Base-by-base conservation (phyloP, 1,140 invertebrate genomes). In the Drosophila punjabiensis region DNA sequence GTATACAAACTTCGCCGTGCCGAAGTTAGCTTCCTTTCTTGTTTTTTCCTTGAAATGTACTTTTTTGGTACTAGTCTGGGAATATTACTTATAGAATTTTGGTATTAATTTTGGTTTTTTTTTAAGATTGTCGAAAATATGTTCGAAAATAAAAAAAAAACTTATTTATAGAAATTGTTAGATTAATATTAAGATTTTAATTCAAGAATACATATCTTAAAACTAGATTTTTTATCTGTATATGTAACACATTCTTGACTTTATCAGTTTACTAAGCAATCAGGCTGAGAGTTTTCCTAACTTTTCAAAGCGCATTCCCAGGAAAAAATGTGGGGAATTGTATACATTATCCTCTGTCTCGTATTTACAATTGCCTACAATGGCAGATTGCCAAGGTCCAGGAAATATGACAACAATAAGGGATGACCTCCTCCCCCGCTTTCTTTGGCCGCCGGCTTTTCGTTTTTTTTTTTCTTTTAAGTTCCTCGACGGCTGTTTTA, bases 381-480 rank as follows among this genome's bases (percentile, higher is more conserved):
- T 71, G 82, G 65, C 68, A 81, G 73, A 88, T 81, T 81, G 52
- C 55, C 53, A 47, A 41, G 20, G 41, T 53, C 53, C 58, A 63
- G 73, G 78, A 86, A 70, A 82, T 81, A 90, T 79, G 58, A 55
- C 85, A 83, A 86, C 64, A 90, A 82, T 80, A 67, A 68, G 67
- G 62, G 55, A 56, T 66, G 53, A 53, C 24, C 35, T 39, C 20
- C 55, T 28, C 48, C 47, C 18, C 16, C 11, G 18, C 64, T 62
- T 37, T 62, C 48, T 52, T 69, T 82, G 65, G 53, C 82, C 59
- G 24, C 39, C 66, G 81, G 76, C 70, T 74, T 89, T 79, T 75
- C 30, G 18, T 58, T 76, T 43, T 60, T 45, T 58, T 32, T 28
- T 28, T 48, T 16, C 14, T 62, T 55, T n/a, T 8, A 24, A 28